Conservation (phyloP, 37 sponge, comb jelly and placozoan species). For the Beroe forskalii region DNA sequence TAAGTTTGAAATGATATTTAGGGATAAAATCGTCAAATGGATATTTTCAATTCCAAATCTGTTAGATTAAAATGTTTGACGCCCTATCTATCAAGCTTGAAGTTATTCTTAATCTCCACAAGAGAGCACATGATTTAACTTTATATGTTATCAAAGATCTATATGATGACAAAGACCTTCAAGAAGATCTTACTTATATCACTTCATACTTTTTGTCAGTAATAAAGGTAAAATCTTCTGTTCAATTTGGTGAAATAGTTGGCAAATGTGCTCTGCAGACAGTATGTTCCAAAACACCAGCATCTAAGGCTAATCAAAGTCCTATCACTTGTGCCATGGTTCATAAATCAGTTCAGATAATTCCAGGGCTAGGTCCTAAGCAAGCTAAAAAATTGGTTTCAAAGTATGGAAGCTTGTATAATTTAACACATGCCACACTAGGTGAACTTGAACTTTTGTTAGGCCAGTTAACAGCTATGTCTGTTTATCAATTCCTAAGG, state of each 20-base stretch:
- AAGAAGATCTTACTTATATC: not conserved
- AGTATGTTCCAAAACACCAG: not conserved
- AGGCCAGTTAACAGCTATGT: not conserved
- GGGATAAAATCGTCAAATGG: too few species aligned
- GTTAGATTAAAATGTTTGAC: too few species aligned
- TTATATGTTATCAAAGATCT: not conserved
- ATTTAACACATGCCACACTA: not conserved
- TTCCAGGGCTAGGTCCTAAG: conserved; percentile 41
- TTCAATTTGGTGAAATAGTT: conserved; percentile 6
- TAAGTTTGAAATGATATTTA: too few species aligned
- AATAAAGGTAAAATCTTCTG: not conserved
- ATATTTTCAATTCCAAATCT: too few species aligned
- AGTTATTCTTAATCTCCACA: too few species aligned
- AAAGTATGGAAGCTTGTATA: conserved; percentile 17
- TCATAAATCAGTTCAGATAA: not conserved
- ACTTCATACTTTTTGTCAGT: not conserved
- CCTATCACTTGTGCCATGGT: not conserved
- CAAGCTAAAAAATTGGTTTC: not conserved
- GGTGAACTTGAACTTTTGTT: conserved; percentile 5
- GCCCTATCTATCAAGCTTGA: too few species aligned
- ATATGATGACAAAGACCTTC: not conserved
- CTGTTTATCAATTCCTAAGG: not conserved
- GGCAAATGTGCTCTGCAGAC: conserved; percentile 37
- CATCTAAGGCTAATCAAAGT: not conserved
- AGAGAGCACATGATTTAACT: not conserved